phyloP scores from a whole-genome alignment of 2,888 invertebrate species.

The Xestoiulus laeticollis region DNA sequence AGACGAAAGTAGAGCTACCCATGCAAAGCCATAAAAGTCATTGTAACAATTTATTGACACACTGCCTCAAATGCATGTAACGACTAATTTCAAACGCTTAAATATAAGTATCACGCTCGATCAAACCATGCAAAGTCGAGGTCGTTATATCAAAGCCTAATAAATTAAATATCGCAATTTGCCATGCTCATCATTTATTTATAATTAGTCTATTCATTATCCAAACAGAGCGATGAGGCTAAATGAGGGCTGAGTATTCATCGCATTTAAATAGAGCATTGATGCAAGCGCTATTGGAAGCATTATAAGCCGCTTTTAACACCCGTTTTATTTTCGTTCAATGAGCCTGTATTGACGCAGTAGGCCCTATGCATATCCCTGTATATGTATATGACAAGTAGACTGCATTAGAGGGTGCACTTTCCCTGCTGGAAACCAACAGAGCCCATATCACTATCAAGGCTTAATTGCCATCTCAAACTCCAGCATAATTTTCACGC shows the following conservation, averaged over 20 bases:
- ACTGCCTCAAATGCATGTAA: neutral
- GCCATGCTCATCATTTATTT: neutral
- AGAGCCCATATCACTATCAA: neutral
- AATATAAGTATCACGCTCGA: neutral
- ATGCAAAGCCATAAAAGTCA: too few species aligned
- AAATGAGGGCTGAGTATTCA: neutral
- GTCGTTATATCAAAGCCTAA: neutral
- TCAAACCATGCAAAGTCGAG: neutral
- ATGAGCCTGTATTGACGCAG: too few species aligned
- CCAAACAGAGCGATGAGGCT: neutral
- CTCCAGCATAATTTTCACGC: neutral
- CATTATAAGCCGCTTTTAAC: neutral
- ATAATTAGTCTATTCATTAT: neutral
- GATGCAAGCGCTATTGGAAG: neutral
- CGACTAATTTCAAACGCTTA: too few species aligned
- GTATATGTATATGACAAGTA: too few species aligned
- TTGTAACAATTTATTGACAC: too few species aligned
- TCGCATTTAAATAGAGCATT: too few species aligned
- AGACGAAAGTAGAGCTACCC: too few species aligned
- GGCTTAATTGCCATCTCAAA: neutral
- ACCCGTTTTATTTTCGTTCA: too few species aligned
- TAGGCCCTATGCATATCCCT: too few species aligned
- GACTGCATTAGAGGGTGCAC: too few species aligned
- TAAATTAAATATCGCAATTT: neutral
- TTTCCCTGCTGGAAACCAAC: neutral